A percentile compares a stretch with the other conserved stretches of the same genome.
Evolutionary conservation across 2,113 vertebrate species (phyloP).

Genomic region (Excalfactoria chinensis): DNA sequence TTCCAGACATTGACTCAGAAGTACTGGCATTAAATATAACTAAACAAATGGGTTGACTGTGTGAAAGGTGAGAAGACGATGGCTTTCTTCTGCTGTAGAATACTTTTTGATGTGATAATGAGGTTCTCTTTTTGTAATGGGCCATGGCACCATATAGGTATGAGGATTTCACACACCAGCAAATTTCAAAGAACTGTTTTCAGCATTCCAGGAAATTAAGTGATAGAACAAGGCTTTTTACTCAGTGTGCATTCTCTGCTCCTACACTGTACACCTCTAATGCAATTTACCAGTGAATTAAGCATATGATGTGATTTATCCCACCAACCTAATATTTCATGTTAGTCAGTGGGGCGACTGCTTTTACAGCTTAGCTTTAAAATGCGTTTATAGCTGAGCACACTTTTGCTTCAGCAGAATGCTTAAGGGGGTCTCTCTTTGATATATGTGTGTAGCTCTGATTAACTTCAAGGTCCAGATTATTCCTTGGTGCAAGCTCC

Average conservation of each 20-base stretch:
- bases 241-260: constrained; percentile 53
- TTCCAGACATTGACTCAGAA: constrained; percentile 29
- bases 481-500: background rate
- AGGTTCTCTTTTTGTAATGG: constrained; percentile 27
- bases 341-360: constrained; percentile 58
- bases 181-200: constrained; percentile 52
- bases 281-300: constrained; percentile 71
- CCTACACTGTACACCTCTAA: constrained; percentile 48
- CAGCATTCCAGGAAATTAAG: constrained; percentile 51
- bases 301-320: constrained; percentile 64
- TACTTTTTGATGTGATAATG: constrained; percentile 41
- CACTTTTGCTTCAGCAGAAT: constrained; percentile 7
- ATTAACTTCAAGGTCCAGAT: constrained; percentile 27
- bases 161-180: constrained; percentile 44
- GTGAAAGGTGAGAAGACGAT: background rate
- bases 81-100: constrained; percentile 9
- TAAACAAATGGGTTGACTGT: constrained; percentile 1
- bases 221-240: constrained; percentile 58
- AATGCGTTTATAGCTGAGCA: constrained; percentile 37
- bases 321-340: constrained; percentile 63
- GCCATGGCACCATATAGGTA: background rate
- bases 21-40: background rate
- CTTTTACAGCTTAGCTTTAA: constrained; percentile 50
- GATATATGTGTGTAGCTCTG: background rate
- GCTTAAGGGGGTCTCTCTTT: constrained; percentile 35